Evolutionary conservation across 1,140 invertebrate species (phyloP), one percentile per base, ranked within the genome.

Genomic region (Trigoniulus corallinus): DNA sequence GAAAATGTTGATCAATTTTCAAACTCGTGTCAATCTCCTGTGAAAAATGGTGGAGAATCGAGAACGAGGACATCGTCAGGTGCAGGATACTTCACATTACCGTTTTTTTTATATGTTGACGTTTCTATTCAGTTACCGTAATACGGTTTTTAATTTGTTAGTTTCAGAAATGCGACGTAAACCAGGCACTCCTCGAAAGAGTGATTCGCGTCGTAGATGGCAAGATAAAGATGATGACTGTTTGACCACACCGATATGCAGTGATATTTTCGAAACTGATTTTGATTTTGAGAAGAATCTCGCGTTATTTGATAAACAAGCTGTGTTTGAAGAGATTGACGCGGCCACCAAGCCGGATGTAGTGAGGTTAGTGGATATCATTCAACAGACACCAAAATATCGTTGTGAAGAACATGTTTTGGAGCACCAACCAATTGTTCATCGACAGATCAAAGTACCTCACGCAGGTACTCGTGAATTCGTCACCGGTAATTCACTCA

Each of bases 251-350:
- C 71, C 72, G 3, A 69, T 76, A 22, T 73, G 76, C 57, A 70
- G 73, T 45, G 73, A 70, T 27, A 58, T 66, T 20, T 53, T 74
- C 42, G 66, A 72, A 53, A 75, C 84, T 61, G 84, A 88, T 57
- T 93, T 92, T 74, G 88, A 92, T 72, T 92, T 93, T 75, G 87
- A 92, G 64, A 88, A 86, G 54, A 92, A 92, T 72, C 69, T 92
- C 20, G 85, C 86, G 12, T 67, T 93, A 23, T 92, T 92, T 69
- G 82, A 92, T 67, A 93, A 93, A 69, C 64, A 72, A 65, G 79
- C 78, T 41, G 69, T 76, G 52, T 81, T 78, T 76, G 78, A 86
- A 59, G 75, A 83, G 65, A 77, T 84, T 52, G 78, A 81, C 56
- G 64, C 63, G 55, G 72, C 74, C 15, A 72, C 76, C 42, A 80